Percentiles rank a stretch among this genome's conserved stretches.
Conservation (phyloP, 2,113 vertebrate genomes). For the Neotoma lepida region DNA sequence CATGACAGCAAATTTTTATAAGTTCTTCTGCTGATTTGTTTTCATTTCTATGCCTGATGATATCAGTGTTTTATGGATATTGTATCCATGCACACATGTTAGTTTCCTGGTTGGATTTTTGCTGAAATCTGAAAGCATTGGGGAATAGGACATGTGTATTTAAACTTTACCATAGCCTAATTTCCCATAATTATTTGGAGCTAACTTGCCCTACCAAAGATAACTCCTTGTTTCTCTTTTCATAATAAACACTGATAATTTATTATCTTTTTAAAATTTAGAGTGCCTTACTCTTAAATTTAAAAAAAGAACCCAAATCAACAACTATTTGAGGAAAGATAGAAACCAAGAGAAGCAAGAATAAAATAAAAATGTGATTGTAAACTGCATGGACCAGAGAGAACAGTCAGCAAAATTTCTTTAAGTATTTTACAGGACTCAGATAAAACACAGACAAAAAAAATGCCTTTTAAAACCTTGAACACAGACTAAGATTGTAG, state of each 20-base stretch:
- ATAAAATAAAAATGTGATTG: neutral
- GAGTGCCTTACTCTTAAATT: neutral
- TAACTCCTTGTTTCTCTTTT: neutral
- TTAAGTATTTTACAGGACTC: neutral
- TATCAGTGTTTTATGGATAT: neutral
- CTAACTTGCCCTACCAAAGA: neutral
- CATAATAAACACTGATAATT: neutral
- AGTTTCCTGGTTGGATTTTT: neutral
- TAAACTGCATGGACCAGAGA: neutral
- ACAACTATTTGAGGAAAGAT: neutral
- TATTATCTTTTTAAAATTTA: conserved; percentile 12
- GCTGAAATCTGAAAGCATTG: neutral
- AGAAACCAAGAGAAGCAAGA: neutral
- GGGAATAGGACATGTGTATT: neutral
- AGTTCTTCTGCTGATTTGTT: neutral
- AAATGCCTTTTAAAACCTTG: neutral
- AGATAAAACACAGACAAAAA: neutral
- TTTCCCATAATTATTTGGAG: neutral
- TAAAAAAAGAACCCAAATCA: neutral
- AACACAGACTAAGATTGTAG: conserved; percentile 18
- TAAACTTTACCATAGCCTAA: neutral
- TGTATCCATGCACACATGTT: neutral
- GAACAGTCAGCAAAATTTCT: neutral
- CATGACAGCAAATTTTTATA: neutral
- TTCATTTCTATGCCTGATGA: neutral